Evolutionary conservation across 1,140 invertebrate genomes (phyloP), one percentile per base, ranked within the genome.

Genomic region (Onthophagus taurus): DNA sequence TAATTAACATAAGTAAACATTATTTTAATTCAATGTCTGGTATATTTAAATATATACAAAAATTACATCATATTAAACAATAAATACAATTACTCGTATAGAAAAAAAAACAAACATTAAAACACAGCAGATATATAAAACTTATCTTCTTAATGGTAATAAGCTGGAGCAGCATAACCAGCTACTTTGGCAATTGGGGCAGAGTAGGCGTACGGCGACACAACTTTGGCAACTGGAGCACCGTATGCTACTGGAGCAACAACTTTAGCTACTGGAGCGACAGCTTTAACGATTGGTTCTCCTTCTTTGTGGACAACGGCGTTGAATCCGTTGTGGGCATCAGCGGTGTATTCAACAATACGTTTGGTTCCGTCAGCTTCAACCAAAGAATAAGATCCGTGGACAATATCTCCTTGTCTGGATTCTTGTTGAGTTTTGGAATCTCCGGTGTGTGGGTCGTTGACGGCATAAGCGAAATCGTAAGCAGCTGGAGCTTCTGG

Each of bases 331-430:
- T 69, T 70, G 44, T 70, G 65, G 44, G 62, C 66, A 53, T 72
- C 68, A 49, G 70, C 68, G 18, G 69, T 65, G 55, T 73, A 73
- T 53, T 67, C 60, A 31, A 72, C 69, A 31, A 67, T 72, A 49
- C 70, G 63, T 33, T 70, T 61, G 45, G 64, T 65, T 46, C 71
- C 71, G 49, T 73, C 71, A 19, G 71, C 61, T 48, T 72, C 69
- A 8, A 70, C 59, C 33, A 71, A 60, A 12, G 47, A 47, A 36
- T 55, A 55, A 23, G 34, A 44, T 33, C 53, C 53, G 16, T 52
- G 48, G 12, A 56, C 54, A 30, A 33, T 39, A 26, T 56, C 54
- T 5, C 54, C 54, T n/a, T 43, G 38, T 38, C 52, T 44, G 3
- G 44, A 44, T 52, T 54, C 53, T 11, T 49, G 41, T 29, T 55